phyloP scores from a whole-genome alignment of 92 coral and sea anemone genomes.

The Porites rus region DNA sequence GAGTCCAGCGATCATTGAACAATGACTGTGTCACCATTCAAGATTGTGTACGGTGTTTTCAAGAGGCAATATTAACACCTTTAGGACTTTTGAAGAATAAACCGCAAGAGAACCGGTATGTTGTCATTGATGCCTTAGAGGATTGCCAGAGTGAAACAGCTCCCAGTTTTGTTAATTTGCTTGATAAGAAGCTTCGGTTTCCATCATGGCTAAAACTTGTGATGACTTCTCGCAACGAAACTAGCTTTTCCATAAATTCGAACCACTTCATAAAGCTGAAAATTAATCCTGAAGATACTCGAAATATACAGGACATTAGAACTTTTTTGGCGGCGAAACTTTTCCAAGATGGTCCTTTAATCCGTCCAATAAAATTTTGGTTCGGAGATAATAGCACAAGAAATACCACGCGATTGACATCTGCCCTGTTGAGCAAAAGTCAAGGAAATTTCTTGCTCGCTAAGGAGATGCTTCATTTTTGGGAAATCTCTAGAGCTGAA shows the following conservation, averaged over 20 bases:
- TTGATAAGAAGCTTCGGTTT: conserved; percentile 61
- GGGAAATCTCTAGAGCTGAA: conserved; percentile 12
- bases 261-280: conserved; percentile 25
- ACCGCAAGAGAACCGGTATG: conserved; percentile 60
- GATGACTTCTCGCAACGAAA: conserved; percentile 74
- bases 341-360: conserved; percentile 38
- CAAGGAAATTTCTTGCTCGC: conserved; percentile 80
- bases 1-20: conserved; percentile 58
- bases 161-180: conserved; percentile 57
- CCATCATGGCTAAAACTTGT: conserved; percentile 70
- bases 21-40: conserved; percentile 67
- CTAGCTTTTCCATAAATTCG: conserved; percentile 37
- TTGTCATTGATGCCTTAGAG: conserved; percentile 81
- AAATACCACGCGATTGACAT: conserved; percentile 12
- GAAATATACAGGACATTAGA: conserved; percentile 70
- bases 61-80: conserved; percentile 76
- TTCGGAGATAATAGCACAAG: conserved; percentile 9
- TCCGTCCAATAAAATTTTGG: neutral
- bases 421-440: conserved; percentile 26
- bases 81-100: conserved; percentile 47
- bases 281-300: conserved; percentile 58
- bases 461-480: conserved; percentile 58
- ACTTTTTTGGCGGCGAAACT: conserved; percentile 28
- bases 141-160: conserved; percentile 65
- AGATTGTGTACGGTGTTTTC: conserved; percentile 83